phyloP scores from a whole-genome alignment of 2,797 vertebrate species.

The Odontamblyopus lacepedii region DNA sequence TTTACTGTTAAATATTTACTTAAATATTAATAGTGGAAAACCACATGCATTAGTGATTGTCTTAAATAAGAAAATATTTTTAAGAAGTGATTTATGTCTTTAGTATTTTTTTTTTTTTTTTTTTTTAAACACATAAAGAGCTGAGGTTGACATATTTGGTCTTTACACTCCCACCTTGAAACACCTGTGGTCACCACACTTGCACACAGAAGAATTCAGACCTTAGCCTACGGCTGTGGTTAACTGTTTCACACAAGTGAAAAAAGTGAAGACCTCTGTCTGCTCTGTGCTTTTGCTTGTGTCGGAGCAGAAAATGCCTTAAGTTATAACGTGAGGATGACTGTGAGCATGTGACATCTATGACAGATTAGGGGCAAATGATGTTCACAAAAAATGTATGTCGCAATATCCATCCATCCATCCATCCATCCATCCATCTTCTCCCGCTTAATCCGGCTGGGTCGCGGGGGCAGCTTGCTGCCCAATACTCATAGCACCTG shows the following conservation, averaged over 20 bases:
- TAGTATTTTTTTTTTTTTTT: slow-evolving; percentile 17
- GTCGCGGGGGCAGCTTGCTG: too few species aligned
- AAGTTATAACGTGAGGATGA: slow-evolving; percentile 39
- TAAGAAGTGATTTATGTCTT: slow-evolving; percentile 11
- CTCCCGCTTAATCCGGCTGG: too few species aligned
- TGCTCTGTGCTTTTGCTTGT: slow-evolving; percentile 29
- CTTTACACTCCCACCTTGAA: slow-evolving; percentile 45
- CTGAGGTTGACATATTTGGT: slow-evolving; percentile 31
- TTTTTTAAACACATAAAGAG: slow-evolving; percentile 9
- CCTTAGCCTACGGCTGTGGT: slow-evolving; percentile 38
- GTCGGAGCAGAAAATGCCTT: slow-evolving; percentile 48
- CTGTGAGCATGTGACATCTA: slow-evolving; percentile 60
- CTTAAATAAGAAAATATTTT: slow-evolving; percentile 19
- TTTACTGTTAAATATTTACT: not conserved
- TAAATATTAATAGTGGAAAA: slow-evolving; percentile 6
- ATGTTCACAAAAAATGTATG: not conserved
- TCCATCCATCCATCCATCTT: too few species aligned
- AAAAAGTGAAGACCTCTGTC: slow-evolving; percentile 59
- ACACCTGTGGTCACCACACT: slow-evolving; percentile 15
- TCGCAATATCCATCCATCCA: too few species aligned
- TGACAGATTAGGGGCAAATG: slow-evolving; percentile 50
- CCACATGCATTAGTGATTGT: not conserved
- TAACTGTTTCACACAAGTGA: slow-evolving; percentile 68
- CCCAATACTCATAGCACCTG: too few species aligned
- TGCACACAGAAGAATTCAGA: not conserved